phyloP scores from a whole-genome alignment of 2,888 invertebrate genomes.

The Cancer borealis region DNA sequence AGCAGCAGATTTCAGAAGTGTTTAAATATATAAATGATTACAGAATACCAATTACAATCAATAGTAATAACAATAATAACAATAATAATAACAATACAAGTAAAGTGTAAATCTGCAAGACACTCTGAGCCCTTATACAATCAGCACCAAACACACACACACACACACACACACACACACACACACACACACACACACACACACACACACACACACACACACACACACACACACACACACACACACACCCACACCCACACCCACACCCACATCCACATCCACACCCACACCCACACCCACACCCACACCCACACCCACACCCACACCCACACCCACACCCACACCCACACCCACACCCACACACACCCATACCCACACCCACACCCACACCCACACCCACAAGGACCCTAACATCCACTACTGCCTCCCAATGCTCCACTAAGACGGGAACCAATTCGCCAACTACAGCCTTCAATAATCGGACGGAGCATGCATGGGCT shows the following conservation, averaged over 20 bases:
- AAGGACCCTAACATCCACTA: neutral
- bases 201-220: neutral
- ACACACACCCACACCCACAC: neutral
- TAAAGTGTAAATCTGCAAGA: neutral
- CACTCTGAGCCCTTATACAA: neutral
- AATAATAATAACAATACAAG: neutral
- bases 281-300: too few species aligned
- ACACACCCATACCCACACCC: neutral
- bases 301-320: neutral
- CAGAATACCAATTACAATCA: neutral
- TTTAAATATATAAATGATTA: neutral
- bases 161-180: neutral
- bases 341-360: neutral
- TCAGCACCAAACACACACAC: neutral
- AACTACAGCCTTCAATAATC: conserved; percentile 31
- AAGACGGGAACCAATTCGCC: neutral
- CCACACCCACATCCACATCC: neutral
- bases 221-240: neutral
- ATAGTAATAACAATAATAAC: neutral
- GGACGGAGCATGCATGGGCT: neutral
- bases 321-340: neutral
- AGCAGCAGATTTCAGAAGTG: neutral
- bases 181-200: conserved; percentile 16
- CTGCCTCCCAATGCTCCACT: neutral
- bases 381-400: neutral